phyloP scores from a whole-genome alignment of 1,140 invertebrate genomes.

The Drosophila asahinai region DNA sequence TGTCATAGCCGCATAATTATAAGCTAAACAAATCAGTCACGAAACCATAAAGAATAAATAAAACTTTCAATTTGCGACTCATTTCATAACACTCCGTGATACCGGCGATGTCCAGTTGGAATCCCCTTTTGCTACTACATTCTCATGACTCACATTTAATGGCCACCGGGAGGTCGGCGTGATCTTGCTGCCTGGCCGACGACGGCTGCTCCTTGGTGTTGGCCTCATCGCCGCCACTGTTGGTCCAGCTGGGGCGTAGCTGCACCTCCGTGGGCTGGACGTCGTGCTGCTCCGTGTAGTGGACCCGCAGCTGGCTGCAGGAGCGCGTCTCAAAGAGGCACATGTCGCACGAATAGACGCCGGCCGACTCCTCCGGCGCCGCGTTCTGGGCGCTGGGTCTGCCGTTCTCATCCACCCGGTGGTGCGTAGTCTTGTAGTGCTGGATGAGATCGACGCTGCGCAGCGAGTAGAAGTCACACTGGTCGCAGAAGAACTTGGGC shows the following conservation, averaged over 20 bases:
- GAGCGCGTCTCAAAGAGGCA: conserved; percentile 70
- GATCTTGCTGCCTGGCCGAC: conserved; percentile 1
- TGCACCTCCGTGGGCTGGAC: conserved; percentile 67
- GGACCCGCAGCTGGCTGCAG: conserved; percentile 36
- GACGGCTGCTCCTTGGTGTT: background rate
- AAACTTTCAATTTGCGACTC: conserved; percentile 10
- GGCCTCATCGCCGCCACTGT: background rate
- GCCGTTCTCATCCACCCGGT: conserved; percentile 16
- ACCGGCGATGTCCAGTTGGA: background rate
- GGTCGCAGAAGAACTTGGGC: conserved; percentile 79
- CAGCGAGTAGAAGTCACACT: conserved; percentile 69
- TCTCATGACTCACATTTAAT: conserved; percentile 65
- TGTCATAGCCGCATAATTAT: background rate
- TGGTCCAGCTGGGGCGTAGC: conserved; percentile 63
- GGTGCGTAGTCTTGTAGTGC: conserved; percentile 67
- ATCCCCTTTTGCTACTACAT: background rate
- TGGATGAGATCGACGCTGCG: conserved; percentile 69
- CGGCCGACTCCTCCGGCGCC: background rate
- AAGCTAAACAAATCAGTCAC: background rate
- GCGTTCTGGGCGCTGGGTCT: background rate
- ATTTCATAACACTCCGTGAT: conserved; percentile 30
- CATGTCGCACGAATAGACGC: conserved; percentile 68
- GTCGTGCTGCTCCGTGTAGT: conserved; percentile 63
- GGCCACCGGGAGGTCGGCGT: conserved; percentile 41
- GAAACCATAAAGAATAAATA: background rate